Evolutionary conservation across 1,140 invertebrate genomes (phyloP).

Genomic region (Dinothrombium tinctorium): DNA sequence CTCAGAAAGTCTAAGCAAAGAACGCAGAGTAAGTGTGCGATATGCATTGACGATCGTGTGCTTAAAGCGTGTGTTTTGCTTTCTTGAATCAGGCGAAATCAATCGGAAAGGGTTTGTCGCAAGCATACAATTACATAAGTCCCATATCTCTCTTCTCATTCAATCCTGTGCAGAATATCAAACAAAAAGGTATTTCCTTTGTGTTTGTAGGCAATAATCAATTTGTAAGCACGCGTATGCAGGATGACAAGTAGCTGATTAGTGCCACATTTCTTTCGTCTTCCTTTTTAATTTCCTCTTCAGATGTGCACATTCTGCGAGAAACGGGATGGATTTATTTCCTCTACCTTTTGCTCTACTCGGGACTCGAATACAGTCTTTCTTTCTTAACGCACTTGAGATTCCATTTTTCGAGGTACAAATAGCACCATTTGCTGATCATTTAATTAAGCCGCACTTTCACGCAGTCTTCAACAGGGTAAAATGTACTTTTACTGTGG

Average conservation of each 20-base stretch:
- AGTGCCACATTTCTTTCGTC: background rate
- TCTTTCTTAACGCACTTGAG: conserved; percentile 86
- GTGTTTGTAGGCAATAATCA: no score
- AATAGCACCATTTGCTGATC: no score
- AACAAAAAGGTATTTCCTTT: conserved; percentile 19
- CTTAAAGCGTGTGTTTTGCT: conserved; percentile 9
- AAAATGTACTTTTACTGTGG: conserved; percentile 92
- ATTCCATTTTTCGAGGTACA: conserved; percentile 49
- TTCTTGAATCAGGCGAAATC: conserved; percentile 35
- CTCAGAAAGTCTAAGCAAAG: conserved; percentile 32
- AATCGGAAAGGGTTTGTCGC: conserved; percentile 36
- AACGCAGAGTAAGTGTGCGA: conserved; percentile 28
- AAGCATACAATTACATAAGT: conserved; percentile 46
- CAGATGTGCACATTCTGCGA: conserved; percentile 37
- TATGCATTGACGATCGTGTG: background rate
- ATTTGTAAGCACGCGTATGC: no score
- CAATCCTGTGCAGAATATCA: conserved; percentile 23
- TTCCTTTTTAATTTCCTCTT: conserved; percentile 9
- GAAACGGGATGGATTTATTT: conserved; percentile 69
- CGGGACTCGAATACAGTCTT: conserved; percentile 87
- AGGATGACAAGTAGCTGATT: background rate
- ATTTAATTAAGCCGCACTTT: no score
- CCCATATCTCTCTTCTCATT: conserved; percentile 38
- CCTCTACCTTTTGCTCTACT: conserved; percentile 84
- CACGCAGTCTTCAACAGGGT: conserved; percentile 70